Percentiles rank a stretch among this genome's conserved stretches.
phyloP scores from a whole-genome alignment of 2,797 vertebrate genomes.

The Ammospiza maritima region DNA sequence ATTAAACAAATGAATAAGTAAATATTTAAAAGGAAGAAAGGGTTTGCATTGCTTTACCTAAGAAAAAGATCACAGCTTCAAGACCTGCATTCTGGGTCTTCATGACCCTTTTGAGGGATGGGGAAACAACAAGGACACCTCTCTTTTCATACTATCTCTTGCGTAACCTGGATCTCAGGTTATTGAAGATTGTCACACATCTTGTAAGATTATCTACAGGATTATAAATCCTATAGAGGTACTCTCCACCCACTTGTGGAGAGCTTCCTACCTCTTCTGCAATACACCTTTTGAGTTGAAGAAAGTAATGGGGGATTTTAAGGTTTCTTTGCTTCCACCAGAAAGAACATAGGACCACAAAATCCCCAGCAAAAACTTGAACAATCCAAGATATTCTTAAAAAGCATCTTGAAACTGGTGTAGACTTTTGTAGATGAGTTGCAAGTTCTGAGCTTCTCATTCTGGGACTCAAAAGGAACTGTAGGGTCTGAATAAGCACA shows the following conservation, averaged over 20 bases:
- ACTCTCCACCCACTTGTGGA: neutral
- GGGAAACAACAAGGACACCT: neutral
- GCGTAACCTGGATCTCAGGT: neutral
- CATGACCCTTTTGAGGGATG: neutral
- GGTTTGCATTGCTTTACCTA: neutral
- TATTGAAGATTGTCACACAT: neutral
- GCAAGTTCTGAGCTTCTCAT: neutral
- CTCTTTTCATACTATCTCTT: neutral
- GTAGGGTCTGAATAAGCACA: neutral
- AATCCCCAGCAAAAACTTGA: neutral
- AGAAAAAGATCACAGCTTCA: neutral
- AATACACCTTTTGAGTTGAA: neutral
- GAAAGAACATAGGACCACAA: neutral
- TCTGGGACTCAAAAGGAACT: neutral
- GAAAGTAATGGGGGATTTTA: neutral
- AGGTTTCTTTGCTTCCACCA: neutral
- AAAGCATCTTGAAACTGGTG: neutral
- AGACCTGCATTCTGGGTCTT: neutral
- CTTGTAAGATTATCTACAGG: neutral
- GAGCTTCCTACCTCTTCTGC: neutral
- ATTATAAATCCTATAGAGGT: neutral
- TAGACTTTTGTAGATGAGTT: neutral
- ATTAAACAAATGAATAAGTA: neutral
- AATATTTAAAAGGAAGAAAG: neutral
- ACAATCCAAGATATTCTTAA: neutral